Percentiles rank a stretch among this genome's conserved stretches.
phyloP scores from a whole-genome alignment of 2,888 invertebrate species.

The Belgica antarctica region DNA sequence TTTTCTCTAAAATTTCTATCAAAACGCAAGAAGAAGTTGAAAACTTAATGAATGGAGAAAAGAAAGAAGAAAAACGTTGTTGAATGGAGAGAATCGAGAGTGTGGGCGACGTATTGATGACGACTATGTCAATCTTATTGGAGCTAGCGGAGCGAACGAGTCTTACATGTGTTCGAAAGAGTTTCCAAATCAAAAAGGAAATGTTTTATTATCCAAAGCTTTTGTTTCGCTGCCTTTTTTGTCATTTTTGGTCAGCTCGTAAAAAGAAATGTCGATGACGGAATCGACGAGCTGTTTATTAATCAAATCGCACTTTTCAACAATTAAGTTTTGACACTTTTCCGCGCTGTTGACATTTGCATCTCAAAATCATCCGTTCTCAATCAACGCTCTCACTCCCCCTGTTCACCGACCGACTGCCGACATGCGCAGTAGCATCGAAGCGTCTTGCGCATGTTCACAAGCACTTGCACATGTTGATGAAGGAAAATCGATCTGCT shows the following conservation, averaged over 20 bases:
- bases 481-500: conserved; percentile 2
- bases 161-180: neutral
- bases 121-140: neutral
- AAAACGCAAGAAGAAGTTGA: no score
- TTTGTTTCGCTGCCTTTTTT: neutral
- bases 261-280: no score
- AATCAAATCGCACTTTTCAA: neutral
- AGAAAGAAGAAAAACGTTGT: no score
- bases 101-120: neutral
- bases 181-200: conserved; percentile 3
- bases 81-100: no score
- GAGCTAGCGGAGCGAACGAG: neutral
- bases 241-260: neutral
- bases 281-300: neutral
- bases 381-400: no score
- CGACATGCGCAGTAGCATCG: neutral
- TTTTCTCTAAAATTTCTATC: no score
- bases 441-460: neutral
- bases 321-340: no score
- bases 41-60: no score
- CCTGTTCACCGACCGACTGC: neutral
- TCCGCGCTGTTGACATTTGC: neutral
- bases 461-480: conserved; percentile 1
- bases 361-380: no score
- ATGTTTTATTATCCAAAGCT: neutral